Evolutionary conservation across 2,888 invertebrate species (phyloP), one percentile per base, ranked within the genome.

Genomic region (Dolomedes plantarius): DNA sequence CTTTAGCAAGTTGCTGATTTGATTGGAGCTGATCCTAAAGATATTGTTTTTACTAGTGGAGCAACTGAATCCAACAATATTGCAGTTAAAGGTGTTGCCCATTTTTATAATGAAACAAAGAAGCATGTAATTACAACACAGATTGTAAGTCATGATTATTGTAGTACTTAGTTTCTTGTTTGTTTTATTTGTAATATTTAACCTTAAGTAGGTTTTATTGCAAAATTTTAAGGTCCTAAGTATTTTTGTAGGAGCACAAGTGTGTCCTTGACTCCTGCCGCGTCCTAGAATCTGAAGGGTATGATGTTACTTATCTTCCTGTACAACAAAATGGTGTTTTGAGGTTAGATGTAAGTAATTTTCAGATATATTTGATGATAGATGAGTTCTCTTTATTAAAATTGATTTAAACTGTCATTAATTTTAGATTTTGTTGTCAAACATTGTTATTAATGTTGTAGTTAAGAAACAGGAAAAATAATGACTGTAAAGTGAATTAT

Each of bases 41-140:
- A 99, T 93, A 97, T 99, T 80, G 94, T 99, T 88, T 99, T 99
- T 91, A 99, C 99, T 9, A 99, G 98, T 32, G 99, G 99, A 82
- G 99, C 99, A 3, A 99, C 99, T 9, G 99, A 99, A 92, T 98
- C 98, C 13, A 99, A 99, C 92, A 99, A 99, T 91, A 96, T 99
- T 89, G 95, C 99, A 3, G 94, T 99, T 0, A 99, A 99, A 92
- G 99, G 93, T 50, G 93, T 93, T 0, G 92, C 92, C 16, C 94
- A 96, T 89, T 99, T 99, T 93, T 99, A 99, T 92, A 95, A 94
- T 88, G 93, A 94, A 56, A 97, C 96, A 90, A 99, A 97, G 92
- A 97, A 96, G 90, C 86, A 88, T 75, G 99, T 99, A 92, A 93
- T 99, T 89, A 99, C 99, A 3, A 97, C 98, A 88, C 99, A 99